These are phyloP conservation scores for Panulirus ornatus DNA, from an alignment of 1,140 invertebrate genomes.

Conservation along the genomic window DNA sequence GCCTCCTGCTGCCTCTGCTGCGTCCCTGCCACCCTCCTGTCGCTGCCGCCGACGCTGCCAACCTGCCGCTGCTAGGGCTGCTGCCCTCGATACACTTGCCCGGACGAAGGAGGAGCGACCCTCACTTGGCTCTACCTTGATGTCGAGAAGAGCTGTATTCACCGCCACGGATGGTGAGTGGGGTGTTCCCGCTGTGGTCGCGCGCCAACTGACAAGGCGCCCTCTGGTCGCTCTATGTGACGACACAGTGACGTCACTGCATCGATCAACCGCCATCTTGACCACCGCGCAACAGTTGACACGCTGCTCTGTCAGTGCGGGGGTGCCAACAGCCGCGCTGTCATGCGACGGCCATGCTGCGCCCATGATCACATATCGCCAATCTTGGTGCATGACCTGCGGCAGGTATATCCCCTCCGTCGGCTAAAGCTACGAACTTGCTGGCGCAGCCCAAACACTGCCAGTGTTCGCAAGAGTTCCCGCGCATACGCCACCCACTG, in stretches of 20 bases:
- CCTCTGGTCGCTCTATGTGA: slow-evolving; percentile 43
- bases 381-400: background rate
- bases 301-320: slow-evolving; percentile 52
- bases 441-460: too few species aligned
- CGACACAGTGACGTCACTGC: slow-evolving; percentile 45
- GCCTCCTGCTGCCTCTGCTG: slow-evolving; percentile 6
- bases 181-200: slow-evolving; percentile 35
- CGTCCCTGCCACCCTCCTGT: slow-evolving; percentile 33
- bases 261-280: slow-evolving; percentile 67
- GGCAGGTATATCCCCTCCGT: background rate
- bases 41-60: slow-evolving; percentile 13
- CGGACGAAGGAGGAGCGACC: too few species aligned
- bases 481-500: background rate
- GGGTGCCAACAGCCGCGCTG: background rate
- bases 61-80: slow-evolving; percentile 29
- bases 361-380: background rate
- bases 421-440: background rate
- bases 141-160: slow-evolving; percentile 20
- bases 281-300: slow-evolving; percentile 62
- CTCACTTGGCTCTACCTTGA: slow-evolving; percentile 7
- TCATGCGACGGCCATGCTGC: background rate
- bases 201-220: slow-evolving; percentile 57
- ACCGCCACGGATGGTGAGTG: slow-evolving; percentile 39
- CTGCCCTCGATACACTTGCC: slow-evolving; percentile 12
- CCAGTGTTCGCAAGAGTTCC: background rate